Percentiles rank a stretch among this genome's conserved stretches.
These are phyloP conservation scores for Protomyctophum bolini DNA, from an alignment of 2,113 vertebrate genomes.

Conservation along the genomic window DNA sequence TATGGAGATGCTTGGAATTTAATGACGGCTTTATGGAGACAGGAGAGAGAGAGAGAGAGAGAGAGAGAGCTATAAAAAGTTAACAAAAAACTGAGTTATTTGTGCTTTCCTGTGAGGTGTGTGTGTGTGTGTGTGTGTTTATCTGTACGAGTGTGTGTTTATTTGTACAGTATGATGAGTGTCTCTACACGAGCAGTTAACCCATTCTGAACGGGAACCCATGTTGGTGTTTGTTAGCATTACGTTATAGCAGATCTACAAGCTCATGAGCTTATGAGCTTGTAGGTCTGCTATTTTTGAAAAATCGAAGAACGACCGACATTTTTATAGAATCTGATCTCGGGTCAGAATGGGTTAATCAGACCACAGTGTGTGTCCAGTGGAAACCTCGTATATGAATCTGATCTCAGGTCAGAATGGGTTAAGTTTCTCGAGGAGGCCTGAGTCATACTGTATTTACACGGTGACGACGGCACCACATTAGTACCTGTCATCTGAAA, in stretches of 20 bases:
- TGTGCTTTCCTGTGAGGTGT: too few species aligned
- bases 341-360: too few species aligned
- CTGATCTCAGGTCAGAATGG: too few species aligned
- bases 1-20: slow-evolving; percentile 49
- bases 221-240: too few species aligned
- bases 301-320: too few species aligned
- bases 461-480: neutral
- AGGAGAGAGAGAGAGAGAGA: slow-evolving; percentile 16
- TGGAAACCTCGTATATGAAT: too few species aligned
- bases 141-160: neutral
- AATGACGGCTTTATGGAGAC: slow-evolving; percentile 49
- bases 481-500: slow-evolving; percentile 39
- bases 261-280: too few species aligned
- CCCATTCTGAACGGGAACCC: too few species aligned
- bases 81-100: neutral
- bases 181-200: slow-evolving; percentile 28
- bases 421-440: slow-evolving; percentile 35
- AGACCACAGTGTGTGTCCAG: too few species aligned
- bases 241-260: too few species aligned
- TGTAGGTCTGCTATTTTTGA: slow-evolving; percentile 17
- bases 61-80: slow-evolving; percentile 43
- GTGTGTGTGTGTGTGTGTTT: neutral
- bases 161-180: too few species aligned
- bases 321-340: too few species aligned
- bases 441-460: slow-evolving; percentile 56